Evolutionary conservation across 2,113 vertebrate genomes (phyloP), one percentile per base, ranked within the genome.

Genomic region (Macrotus californicus): DNA sequence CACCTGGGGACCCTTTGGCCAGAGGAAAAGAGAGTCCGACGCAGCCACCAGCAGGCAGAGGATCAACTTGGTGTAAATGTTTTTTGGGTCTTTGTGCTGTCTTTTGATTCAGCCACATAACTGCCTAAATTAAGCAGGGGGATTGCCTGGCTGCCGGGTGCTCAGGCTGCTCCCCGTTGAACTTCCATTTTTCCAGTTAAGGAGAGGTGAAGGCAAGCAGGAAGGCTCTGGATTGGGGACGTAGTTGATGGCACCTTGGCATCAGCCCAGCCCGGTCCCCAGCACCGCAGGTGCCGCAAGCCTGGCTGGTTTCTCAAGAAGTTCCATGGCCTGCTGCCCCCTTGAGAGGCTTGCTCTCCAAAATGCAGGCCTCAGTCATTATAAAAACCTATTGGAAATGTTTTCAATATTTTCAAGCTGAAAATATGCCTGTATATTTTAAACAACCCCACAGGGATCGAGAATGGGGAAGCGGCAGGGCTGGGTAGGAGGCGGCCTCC

Each of bases 381-480:
- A 70, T 87, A 97, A 98, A 97, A 83, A 79, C 76, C 54, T 72
- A 86, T 48, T 46, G 92, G 79, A 97, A 96, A 94, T 72, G 87
- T 7, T 94, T 89, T 91, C 87, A 93, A 86, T 70, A 81, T 50
- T 96, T 98, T 84, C 87, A 93, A 87, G 87, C 83, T 84, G 43
- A 41, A 89, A 94, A 85, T 91, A 96, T 95, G 75, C 75, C 80
- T 96, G 3, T 92, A 85, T 97, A 96, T 95, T 94, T 85, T 96
- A 94, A 97, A 90, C 93, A 98, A 76, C 67, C 97, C 91, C 94
- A 94, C 92, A 84, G 87, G 94, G 94, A 97, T 94, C 6, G 48
- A 29, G 75, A 73, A 73, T 48, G 39, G 79, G 66, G 87, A 79
- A 87, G 61, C 34, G 61, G 87, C 94, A 50, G 67, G 91, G 67